Conservation (phyloP, 30 jellyfish, hydroid and myxozoan species). For the Turritopsis rubra region DNA sequence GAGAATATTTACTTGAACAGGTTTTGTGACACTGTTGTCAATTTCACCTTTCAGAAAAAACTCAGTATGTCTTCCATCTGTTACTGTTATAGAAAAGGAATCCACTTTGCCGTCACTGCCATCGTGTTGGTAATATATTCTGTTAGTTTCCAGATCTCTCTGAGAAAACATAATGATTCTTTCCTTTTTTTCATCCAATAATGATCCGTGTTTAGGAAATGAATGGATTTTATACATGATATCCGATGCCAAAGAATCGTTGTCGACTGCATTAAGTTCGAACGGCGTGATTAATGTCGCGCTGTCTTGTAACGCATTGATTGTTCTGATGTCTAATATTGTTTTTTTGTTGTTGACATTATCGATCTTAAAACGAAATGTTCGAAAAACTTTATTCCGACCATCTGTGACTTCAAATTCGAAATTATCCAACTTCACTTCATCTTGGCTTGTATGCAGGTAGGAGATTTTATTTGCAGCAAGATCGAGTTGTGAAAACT, state of each 20-base stretch:
- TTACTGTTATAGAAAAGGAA: slow-evolving; percentile 57
- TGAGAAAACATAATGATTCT: slow-evolving; percentile 48
- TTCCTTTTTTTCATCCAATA: slow-evolving; percentile 43
- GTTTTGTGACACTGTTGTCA: slow-evolving; percentile 22
- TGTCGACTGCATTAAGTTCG: slow-evolving; percentile 79
- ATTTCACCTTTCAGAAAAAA: slow-evolving; percentile 72
- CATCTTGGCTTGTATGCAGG: slow-evolving; percentile 82
- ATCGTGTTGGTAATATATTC: slow-evolving; percentile 77
- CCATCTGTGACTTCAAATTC: slow-evolving; percentile 98
- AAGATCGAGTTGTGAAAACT: slow-evolving; percentile 77
- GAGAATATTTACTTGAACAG: slow-evolving; percentile 44
- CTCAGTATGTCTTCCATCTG: slow-evolving; percentile 67
- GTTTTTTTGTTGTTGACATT: slow-evolving; percentile 80
- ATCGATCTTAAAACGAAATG: slow-evolving; percentile 73
- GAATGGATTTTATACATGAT: slow-evolving; percentile 47
- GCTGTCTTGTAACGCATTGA: slow-evolving; percentile 65
- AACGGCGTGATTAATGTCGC: slow-evolving; percentile 74
- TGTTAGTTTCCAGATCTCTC: slow-evolving; percentile 59
- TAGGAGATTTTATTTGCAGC: slow-evolving; percentile 87
- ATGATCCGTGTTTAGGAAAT: slow-evolving; percentile 71
- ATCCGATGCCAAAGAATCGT: slow-evolving; percentile 57
- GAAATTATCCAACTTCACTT: slow-evolving; percentile 71
- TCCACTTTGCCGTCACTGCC: slow-evolving; percentile 62
- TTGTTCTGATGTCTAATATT: slow-evolving; percentile 31
- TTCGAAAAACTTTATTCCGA: slow-evolving; percentile 62